Conservation (phyloP, 2,888 invertebrate species). For the Phasia obesa region DNA sequence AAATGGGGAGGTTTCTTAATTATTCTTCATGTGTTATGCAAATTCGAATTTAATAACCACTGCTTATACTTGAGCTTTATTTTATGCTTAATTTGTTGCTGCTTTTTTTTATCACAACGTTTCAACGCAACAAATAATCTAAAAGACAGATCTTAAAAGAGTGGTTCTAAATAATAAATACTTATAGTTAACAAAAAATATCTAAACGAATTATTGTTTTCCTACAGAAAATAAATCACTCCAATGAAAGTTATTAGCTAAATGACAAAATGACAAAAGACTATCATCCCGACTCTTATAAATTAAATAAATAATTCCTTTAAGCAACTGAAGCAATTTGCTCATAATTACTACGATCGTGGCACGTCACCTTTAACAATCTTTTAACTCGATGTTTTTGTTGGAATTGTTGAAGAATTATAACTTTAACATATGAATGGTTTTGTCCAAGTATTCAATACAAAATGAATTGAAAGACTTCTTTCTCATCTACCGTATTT, state of each 20-base stretch:
- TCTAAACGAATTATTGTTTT: too few species aligned
- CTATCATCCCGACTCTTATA: too few species aligned
- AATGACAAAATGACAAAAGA: too few species aligned
- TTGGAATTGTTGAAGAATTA: neutral
- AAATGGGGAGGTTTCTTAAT: neutral
- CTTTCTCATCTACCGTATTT: conserved; percentile 7
- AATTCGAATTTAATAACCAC: conserved; percentile 72
- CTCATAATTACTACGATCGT: conserved; percentile 42
- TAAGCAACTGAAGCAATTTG: conserved; percentile 15
- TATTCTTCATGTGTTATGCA: conserved; percentile 55
- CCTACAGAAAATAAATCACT: too few species aligned
- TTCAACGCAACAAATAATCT: too few species aligned
- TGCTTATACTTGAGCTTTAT: neutral
- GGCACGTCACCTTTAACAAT: conserved; percentile 27
- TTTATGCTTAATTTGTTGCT: neutral
- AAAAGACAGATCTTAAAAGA: conserved; percentile 29
- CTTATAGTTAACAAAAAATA: too few species aligned
- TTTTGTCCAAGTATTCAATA: neutral
- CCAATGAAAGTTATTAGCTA: too few species aligned
- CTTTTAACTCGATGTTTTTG: conserved; percentile 28
- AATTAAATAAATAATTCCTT: neutral
- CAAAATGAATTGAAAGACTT: neutral
- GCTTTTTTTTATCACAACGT: neutral
- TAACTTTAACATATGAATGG: neutral
- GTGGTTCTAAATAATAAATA: neutral